Evolutionary conservation across 1,140 invertebrate genomes (phyloP), one percentile per base, ranked within the genome.

Genomic region (Bombus huntii): DNA sequence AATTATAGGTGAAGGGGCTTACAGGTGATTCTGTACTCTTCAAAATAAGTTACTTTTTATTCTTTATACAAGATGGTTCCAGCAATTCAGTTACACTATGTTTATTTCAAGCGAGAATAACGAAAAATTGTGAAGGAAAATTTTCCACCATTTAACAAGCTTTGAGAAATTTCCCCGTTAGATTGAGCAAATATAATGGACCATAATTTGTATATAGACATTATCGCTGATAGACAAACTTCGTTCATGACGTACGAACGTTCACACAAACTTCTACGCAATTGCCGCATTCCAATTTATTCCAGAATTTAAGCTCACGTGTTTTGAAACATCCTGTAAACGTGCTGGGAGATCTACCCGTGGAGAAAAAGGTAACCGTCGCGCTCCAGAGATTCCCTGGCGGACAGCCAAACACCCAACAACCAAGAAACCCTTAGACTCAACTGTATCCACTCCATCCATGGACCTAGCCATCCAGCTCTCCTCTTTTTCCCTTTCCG

Each of bases 401-500:
- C 91, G 68, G 86, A 88, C 88, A 87, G 92, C 92, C 92, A 92
- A 93, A 93, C 89, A 88, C 85, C 90, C 92, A 92, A 92, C 91
- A 92, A 92, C 92, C 85, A 91, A 92, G 91, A 92, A 93, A 92
- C 85, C 88, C 88, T 92, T 84, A 86, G 91, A 91, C 86, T 92
- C 88, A 82, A 88, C 87, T 91, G 80, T 91, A 92, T 85, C 86
- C 87, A 89, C 88, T 88, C 89, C 86, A 87, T 87, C 86, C 88
- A 89, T 68, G 81, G 86, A 88, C 81, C 80, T 80, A 83, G 81
- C 84, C 84, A 88, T 88, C 88, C 76, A 85, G 68, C 31, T 25
- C 85, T 85, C 73, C 78, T 86, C 77, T 89, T 82, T 80, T 88
- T 83, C 88, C 66, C 88, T 53, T 70, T 73, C 78, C 79, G 39